A percentile compares a stretch with the other conserved stretches of the same genome.
Evolutionary conservation across 2,797 vertebrate genomes (phyloP).

Genomic region (Esox masquinongy): DNA sequence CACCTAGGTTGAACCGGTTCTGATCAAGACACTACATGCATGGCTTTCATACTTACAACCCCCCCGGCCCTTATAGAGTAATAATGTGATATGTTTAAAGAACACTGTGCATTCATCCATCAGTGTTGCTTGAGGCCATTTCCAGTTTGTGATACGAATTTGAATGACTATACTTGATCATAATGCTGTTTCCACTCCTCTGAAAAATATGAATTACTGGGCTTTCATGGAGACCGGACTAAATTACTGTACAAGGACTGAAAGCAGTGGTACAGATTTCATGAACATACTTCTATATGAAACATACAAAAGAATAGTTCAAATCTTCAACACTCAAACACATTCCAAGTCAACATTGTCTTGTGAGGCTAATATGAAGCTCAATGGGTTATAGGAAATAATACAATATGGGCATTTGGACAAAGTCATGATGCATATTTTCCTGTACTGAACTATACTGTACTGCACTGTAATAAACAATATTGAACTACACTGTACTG

Average conservation of each 20-base stretch:
- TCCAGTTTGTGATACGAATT: neutral
- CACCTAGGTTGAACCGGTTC: neutral
- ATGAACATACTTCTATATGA: no score
- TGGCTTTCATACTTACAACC: neutral
- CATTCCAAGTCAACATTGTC: neutral
- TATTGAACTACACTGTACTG: no score
- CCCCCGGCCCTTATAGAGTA: neutral
- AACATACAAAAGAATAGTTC: no score
- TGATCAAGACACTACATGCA: neutral
- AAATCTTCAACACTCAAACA: neutral
- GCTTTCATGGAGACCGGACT: neutral
- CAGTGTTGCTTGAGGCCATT: neutral
- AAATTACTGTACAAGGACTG: neutral
- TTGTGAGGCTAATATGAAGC: no score
- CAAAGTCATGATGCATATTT: no score
- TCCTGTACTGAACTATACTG: no score
- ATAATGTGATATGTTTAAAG: neutral
- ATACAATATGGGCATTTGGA: no score
- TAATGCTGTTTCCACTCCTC: neutral
- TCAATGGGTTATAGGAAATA: no score
- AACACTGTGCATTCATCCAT: neutral
- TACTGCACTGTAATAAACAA: no score
- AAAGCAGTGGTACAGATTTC: neutral
- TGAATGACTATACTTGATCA: constrained; percentile 7
- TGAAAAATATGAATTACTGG: constrained; percentile 6